Evolutionary conservation across 2,888 invertebrate species (phyloP), one percentile per base, ranked within the genome.

Genomic region (Watsonalla binaria): DNA sequence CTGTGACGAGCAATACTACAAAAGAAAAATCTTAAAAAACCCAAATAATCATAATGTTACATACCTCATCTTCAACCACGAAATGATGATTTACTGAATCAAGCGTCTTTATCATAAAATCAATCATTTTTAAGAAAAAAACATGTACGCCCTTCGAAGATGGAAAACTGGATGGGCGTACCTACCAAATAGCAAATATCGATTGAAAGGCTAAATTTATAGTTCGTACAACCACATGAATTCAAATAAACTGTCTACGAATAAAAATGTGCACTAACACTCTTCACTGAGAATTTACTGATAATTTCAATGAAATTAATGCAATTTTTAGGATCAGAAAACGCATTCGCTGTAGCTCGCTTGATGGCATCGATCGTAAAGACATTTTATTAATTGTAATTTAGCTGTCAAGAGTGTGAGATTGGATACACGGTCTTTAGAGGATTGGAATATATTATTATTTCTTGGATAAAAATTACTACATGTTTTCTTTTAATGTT

Each of bases 51-150:
- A 24, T 24, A n/a, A 52, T 6, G 2, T 39, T 49, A 92, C 95
- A 95, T 92, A 97, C 97, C 90, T 96, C 95, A 92, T 96, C 95
- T 59, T 95, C 95, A 55, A 97, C 94, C 52, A 92, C 92, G 83
- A 97, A 97, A 49, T 92, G 91, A 82, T 96, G 96, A 90, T 97
- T 96, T 80, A 93, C 94, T 45, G 96, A 95, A 92, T 97, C 97
- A 78, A 97, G 92, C 58, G 97, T 97, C 89, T 97, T 97, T 68
- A 97, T 96, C 66, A 96, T 97, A 71, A 97, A 92, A 71, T 95
- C 93, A 90, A 97, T 95, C 95, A 95, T 95, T 76, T 82, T 92
- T 67, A 53, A 57, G 60, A 70, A 62, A 68, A 72, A 70, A 69
- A 74, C 70, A 71, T 70, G 60, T 54, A 65, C 59, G 60, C 59